phyloP scores from a whole-genome alignment of 2,113 vertebrate species.

The Python bivittatus region DNA sequence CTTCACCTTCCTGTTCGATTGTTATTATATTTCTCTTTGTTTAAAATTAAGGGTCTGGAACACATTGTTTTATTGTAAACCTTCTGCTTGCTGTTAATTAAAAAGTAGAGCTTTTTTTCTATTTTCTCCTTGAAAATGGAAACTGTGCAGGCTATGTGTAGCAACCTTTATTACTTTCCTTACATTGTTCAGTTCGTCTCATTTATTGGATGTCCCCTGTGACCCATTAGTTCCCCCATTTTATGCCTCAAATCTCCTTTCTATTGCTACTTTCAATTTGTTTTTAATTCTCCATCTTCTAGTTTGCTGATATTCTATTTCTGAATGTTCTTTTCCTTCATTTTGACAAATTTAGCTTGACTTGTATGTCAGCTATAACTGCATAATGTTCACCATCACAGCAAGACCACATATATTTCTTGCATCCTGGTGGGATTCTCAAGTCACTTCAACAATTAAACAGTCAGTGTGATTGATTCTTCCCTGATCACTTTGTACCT shows the following conservation, averaged over 20 bases:
- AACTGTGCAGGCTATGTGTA: conserved; percentile 8
- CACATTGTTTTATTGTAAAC: background rate
- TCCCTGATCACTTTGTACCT: background rate
- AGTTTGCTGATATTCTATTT: conserved; percentile 27
- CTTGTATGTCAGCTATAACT: conserved; percentile 23
- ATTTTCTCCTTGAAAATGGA: conserved; percentile 18
- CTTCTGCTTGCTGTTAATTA: conserved; percentile 24
- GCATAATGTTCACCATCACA: conserved; percentile 4
- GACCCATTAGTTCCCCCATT: conserved; percentile 11
- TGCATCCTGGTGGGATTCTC: background rate
- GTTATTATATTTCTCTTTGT: background rate
- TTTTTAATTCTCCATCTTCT: conserved; percentile 29
- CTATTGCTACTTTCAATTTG: conserved; percentile 22
- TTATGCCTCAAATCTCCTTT: conserved; percentile 1
- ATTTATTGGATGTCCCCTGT: conserved; percentile 24
- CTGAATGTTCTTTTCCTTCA: background rate
- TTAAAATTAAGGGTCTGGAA: background rate
- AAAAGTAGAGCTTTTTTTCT: conserved; percentile 8
- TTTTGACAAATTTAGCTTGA: conserved; percentile 28
- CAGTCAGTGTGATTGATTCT: conserved; percentile 20
- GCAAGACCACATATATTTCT: background rate
- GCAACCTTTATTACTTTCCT: conserved; percentile 24
- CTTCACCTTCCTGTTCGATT: background rate
- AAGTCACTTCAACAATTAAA: conserved; percentile 22
- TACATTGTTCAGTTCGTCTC: conserved; percentile 7